Base-by-base conservation (phyloP, 2,888 invertebrate species). In the Spisula subtruncata region DNA sequence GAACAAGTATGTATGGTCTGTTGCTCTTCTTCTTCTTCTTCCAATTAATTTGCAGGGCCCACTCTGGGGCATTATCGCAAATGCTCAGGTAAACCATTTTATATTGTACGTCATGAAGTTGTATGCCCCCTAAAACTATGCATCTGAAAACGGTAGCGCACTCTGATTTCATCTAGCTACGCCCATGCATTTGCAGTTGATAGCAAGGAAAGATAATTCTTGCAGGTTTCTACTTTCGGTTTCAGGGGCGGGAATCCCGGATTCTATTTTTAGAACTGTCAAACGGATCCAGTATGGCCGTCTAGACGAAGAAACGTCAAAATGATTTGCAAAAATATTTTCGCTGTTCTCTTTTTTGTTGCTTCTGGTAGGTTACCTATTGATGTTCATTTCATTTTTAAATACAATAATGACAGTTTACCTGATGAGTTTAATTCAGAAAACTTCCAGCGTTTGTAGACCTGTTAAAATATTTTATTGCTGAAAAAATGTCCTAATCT, bases 221-320 rank as follows among this genome's bases (percentile, higher is more conserved):
- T 35, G 35, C 18, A 32, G 29, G 20, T 35, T 41, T 25, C 25
- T 82, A 82, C 82, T 82, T 82, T 82, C 56, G 82, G 18, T 83
- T 83, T 60, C 56, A 20, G 32, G 16, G 10, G 29, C 5, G 18
- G 86, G 82, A 71, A 71, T 48, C 71, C 20, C 86, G 32, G 60
- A 46, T 8, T 82, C 66, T 87, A 87, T 87, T 87, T 82, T 51
- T 87, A 86, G 86, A 82, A 48, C 41, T 60, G 51, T 32, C 32
- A 16, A 51, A 51, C 60, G 86, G 86, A 87, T 46, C 48, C 66
- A 87, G 82, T 87, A 81, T 87, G 86, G 85, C 56, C 75, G 85
- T 25, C 71, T 83, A 83, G 71, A 46, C 71, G 4, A 25, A 29
- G 60, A 75, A 75, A 35, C 35, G 32, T 35, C 32, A 75, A 83